Evolutionary conservation across 2,888 invertebrate genomes (phyloP).

Genomic region (Phrixothrix hirtus): DNA sequence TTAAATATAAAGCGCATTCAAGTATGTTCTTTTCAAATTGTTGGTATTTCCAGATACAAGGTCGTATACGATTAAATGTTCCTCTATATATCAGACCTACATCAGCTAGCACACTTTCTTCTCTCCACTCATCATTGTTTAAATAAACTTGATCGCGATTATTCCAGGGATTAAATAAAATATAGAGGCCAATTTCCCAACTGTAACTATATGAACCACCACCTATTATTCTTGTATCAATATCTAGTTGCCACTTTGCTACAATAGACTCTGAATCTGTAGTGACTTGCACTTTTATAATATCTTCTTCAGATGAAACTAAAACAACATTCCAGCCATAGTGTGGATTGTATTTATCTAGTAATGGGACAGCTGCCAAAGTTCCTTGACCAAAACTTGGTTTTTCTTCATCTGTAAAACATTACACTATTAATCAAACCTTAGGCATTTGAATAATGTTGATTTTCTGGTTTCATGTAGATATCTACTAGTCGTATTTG

Average conservation of each 20-base stretch:
- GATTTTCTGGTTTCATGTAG: not conserved
- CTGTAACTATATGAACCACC: conserved; percentile 75
- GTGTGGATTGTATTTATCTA: conserved; percentile 65
- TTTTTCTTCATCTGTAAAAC: conserved; percentile 72
- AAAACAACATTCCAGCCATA: conserved; percentile 76
- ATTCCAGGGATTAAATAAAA: conserved; percentile 92
- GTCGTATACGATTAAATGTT: conserved; percentile 79
- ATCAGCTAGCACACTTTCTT: conserved; percentile 85
- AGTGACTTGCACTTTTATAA: conserved; percentile 67
- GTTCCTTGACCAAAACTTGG: conserved; percentile 82
- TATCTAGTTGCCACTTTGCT: conserved; percentile 81
- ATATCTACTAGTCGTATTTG: too few relatives aligned
- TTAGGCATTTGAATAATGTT: too few relatives aligned
- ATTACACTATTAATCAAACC: too few relatives aligned
- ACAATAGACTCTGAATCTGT: conserved; percentile 74
- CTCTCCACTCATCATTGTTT: conserved; percentile 69
- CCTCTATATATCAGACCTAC: conserved; percentile 91
- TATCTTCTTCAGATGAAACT: conserved; percentile 67
- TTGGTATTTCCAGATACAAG: conserved; percentile 88
- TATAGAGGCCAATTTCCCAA: conserved; percentile 75
- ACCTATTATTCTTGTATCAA: conserved; percentile 74
- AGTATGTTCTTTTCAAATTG: conserved; percentile 85
- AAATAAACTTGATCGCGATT: conserved; percentile 69
- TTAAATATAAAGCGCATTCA: conserved; percentile 76
- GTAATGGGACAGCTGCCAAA: conserved; percentile 72